Conservation (phyloP, 2,888 invertebrate genomes). For the Iselma pallidipennis region DNA sequence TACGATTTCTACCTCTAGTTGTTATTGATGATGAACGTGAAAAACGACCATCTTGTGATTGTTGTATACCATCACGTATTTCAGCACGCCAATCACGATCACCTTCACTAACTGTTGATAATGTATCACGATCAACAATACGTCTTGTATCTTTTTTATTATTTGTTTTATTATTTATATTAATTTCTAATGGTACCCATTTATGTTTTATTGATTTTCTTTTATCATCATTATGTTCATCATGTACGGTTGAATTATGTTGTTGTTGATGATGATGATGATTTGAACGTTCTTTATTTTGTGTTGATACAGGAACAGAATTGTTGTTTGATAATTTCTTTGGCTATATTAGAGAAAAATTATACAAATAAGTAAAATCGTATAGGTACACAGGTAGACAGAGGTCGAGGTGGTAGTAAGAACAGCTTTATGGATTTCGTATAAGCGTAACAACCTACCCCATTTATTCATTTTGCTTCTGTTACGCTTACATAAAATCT, state of each 20-base stretch:
- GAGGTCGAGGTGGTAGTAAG: no score
- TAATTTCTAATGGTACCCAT: slow-evolving; percentile 91
- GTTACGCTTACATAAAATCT: no score
- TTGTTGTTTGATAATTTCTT: slow-evolving; percentile 8
- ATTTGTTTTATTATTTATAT: slow-evolving; percentile 73
- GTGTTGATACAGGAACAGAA: not conserved
- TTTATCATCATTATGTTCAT: slow-evolving; percentile 55
- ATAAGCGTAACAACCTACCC: no score
- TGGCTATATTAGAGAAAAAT: slow-evolving; percentile 6
- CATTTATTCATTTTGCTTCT: no score
- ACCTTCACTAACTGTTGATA: slow-evolving; percentile 53
- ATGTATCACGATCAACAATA: slow-evolving; percentile 40
- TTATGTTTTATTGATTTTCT: slow-evolving; percentile 69
- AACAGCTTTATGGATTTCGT: no score
- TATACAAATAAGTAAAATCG: no score
- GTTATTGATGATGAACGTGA: slow-evolving; percentile 48
- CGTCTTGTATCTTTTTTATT: slow-evolving; percentile 65
- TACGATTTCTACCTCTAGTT: slow-evolving; percentile 56
- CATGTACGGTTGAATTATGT: slow-evolving; percentile 30
- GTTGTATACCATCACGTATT: slow-evolving; percentile 36
- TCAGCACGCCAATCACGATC: slow-evolving; percentile 53
- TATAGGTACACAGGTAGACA: no score
- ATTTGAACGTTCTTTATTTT: not conserved
- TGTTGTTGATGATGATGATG: slow-evolving; percentile 12
- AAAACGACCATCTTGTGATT: slow-evolving; percentile 44